Evolutionary conservation across 2,888 invertebrate species (phyloP).

Genomic region (Encarsia formosa): DNA sequence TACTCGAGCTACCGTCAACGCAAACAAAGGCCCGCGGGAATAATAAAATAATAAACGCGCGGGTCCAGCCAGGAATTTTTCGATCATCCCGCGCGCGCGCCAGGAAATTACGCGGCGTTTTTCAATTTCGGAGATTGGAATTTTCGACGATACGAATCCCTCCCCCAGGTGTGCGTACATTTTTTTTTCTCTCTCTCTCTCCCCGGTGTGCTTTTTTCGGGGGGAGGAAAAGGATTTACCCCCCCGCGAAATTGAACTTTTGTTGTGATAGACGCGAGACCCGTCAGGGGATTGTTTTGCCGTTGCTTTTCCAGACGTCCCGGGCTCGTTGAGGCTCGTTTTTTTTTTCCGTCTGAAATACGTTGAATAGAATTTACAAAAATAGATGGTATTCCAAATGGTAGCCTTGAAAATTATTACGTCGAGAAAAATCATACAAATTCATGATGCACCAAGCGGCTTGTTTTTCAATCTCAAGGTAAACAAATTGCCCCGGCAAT

Average conservation of each 20-base stretch:
- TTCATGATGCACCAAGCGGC: no score
- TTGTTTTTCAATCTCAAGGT: no score
- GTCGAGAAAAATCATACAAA: no score
- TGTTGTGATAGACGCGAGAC: conserved; percentile 38
- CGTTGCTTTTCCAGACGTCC: conserved; percentile 16
- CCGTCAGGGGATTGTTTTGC: conserved; percentile 2
- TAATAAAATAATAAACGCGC: no score
- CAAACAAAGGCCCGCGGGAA: no score
- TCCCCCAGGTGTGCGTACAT: not conserved
- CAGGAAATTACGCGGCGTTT: conserved; percentile 21
- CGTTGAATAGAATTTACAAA: no score
- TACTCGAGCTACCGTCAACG: no score
- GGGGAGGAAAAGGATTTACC: conserved; percentile 31
- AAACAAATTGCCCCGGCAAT: no score
- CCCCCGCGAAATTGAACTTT: conserved; percentile 45
- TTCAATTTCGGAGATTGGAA: conserved; percentile 28
- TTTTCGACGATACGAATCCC: conserved; percentile 7
- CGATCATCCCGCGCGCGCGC: conserved; percentile 6
- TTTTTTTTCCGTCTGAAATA: not conserved
- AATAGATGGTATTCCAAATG: no score
- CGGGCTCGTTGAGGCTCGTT: no score
- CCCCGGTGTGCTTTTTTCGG: not conserved
- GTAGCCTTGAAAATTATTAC: no score
- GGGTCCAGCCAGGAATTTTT: conserved; percentile 22
- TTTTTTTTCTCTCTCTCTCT: not conserved